Evolutionary conservation across 2,888 invertebrate genomes (phyloP).

Genomic region (Teinopalpus imperialis): DNA sequence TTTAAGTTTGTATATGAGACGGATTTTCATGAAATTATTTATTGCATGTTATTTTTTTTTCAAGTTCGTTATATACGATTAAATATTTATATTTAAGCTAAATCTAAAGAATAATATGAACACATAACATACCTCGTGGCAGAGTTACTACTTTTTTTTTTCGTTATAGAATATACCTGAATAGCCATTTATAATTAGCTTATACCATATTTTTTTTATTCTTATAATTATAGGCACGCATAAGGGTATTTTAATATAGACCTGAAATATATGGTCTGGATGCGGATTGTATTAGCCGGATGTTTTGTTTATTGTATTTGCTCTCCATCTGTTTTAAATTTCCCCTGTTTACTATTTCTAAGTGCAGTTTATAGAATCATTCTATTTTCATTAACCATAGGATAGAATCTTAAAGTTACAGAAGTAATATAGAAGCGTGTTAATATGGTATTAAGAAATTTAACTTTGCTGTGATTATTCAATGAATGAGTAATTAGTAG

Average conservation of each 20-base stretch:
- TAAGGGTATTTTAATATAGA: background rate
- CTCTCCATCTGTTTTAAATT: too few relatives aligned
- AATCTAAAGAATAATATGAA: constrained; percentile 26
- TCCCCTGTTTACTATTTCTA: too few relatives aligned
- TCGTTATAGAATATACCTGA: constrained; percentile 11
- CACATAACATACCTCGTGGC: constrained; percentile 25
- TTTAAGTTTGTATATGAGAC: constrained; percentile 22
- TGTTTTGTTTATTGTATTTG: too few relatives aligned
- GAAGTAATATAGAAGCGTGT: constrained; percentile 8
- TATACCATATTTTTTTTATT: background rate
- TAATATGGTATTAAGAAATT: constrained; percentile 1
- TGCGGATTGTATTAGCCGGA: background rate
- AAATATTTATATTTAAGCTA: constrained; percentile 23
- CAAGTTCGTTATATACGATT: constrained; percentile 22
- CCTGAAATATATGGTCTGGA: background rate
- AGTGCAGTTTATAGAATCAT: too few relatives aligned
- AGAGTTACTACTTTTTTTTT: constrained; percentile 17
- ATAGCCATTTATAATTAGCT: constrained; percentile 19
- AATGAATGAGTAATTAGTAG: background rate
- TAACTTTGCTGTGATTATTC: background rate
- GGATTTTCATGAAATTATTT: constrained; percentile 17
- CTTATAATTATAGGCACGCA: constrained; percentile 18
- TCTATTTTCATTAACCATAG: background rate
- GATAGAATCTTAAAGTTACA: background rate
- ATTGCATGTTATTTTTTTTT: background rate